Evolutionary conservation across 2,888 invertebrate genomes (phyloP).

Genomic region (Ophonus ardosiacus): DNA sequence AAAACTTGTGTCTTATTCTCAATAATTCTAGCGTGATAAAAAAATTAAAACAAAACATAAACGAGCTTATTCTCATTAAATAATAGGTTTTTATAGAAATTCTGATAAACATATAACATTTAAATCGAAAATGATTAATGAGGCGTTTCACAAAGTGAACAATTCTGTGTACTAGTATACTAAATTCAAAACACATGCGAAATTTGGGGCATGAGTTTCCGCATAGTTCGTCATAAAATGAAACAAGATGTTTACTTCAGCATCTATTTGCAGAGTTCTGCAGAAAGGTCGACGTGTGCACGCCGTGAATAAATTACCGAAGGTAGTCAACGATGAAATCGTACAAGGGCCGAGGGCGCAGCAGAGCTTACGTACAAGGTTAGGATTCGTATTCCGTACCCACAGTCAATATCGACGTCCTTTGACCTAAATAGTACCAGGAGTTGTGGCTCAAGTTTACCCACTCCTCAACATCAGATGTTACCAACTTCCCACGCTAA

Average conservation of each 20-base stretch:
- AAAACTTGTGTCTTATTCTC: too few relatives aligned
- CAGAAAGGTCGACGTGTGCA: slow-evolving; percentile 30
- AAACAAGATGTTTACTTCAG: slow-evolving; percentile 41
- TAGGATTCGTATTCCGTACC: slow-evolving; percentile 40
- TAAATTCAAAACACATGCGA: neutral
- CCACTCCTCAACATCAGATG: slow-evolving; percentile 22
- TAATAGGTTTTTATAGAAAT: too few relatives aligned
- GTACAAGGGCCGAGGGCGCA: slow-evolving; percentile 44
- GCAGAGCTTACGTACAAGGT: slow-evolving; percentile 44
- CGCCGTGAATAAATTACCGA: slow-evolving; percentile 38
- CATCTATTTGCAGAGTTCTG: slow-evolving; percentile 20
- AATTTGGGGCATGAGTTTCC: slow-evolving; percentile 13
- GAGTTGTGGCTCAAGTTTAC: slow-evolving; percentile 41
- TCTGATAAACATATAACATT: too few relatives aligned
- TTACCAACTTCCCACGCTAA: neutral
- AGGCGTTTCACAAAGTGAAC: neutral
- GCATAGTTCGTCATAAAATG: slow-evolving; percentile 31
- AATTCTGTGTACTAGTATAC: neutral
- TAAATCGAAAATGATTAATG: too few relatives aligned
- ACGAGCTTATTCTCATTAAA: too few relatives aligned
- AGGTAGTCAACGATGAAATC: slow-evolving; percentile 53
- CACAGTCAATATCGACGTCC: slow-evolving; percentile 50
- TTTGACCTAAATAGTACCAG: slow-evolving; percentile 48
- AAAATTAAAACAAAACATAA: too few relatives aligned
- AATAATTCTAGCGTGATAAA: too few relatives aligned